Base-by-base conservation (phyloP, 2,888 invertebrate species). In the Drosophila borborema region DNA sequence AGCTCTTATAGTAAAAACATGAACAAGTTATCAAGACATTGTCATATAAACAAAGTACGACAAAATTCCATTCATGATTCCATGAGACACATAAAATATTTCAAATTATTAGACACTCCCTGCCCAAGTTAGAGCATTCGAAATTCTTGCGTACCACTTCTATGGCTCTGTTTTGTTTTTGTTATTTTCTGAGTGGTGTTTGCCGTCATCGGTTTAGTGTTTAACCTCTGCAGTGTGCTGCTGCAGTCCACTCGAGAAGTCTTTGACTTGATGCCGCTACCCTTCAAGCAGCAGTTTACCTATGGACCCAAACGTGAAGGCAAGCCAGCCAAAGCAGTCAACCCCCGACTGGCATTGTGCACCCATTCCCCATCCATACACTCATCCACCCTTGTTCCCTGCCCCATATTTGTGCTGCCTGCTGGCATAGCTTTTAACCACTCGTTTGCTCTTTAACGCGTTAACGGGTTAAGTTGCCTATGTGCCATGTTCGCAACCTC, bases 381-480 rank as follows among this genome's bases (percentile, higher is more conserved):
- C 23, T 23, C 4, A 23, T 4, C 23, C 23, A 23, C 23, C 23
- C 23, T 23, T 23, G 4, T 23, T 23, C 23, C 23, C 23, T 23
- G 23, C 28, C 6, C 28, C 28, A 16, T 20, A 6, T 43, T 8
- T n/a, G 46, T 49, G 34, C 63, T 69, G 54, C 58, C 59, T 63
- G 63, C 65, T 64, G 74, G 77, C 82, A 64, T 64, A 64, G 77
- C 87, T 82, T 80, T 86, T 89, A 87, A 78, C 76, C 87, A 89
- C 87, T 86, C 87, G 80, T 78, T 87, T 74, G 87, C 87, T 89
- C 85, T 89, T 89, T 87, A 86, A 86, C 89, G 89, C 89, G 85
- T 87, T 89, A 86, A 82, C 86, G 85, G 89, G 88, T 82, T 89
- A 87, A 87, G 86, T 85, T 87, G 85, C 82, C 87, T 76, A 82